Percentiles rank a stretch among this genome's conserved stretches.
These are phyloP conservation scores for Paragorgia papillata DNA, from an alignment of 92 coral and sea anemone genomes.

Conservation along the genomic window DNA sequence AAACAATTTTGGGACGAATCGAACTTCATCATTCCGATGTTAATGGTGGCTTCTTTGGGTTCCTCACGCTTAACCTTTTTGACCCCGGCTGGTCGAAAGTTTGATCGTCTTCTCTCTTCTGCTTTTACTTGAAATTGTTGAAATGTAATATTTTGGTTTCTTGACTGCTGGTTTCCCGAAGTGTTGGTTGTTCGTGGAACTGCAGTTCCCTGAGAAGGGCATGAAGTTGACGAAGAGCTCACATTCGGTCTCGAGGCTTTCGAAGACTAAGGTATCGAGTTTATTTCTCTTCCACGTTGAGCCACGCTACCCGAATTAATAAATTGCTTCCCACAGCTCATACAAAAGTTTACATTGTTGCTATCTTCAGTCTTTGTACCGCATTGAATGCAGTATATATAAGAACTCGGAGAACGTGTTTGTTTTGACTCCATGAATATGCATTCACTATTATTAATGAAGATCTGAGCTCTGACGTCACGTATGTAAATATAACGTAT, in stretches of 20 bases:
- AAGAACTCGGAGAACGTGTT: not conserved
- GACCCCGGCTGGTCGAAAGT: slow-evolving; percentile 29
- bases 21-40: slow-evolving; percentile 36
- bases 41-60: slow-evolving; percentile 20
- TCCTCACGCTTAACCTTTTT: slow-evolving; percentile 38
- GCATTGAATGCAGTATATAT: too few relatives aligned
- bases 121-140: slow-evolving; percentile 9
- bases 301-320: too few relatives aligned
- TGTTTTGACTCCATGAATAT: not conserved
- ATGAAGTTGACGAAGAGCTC: not conserved
- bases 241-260: slow-evolving; percentile 5
- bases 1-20: slow-evolving; percentile 32
- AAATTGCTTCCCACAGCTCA: too few relatives aligned
- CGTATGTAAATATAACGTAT: not conserved
- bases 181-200: too few relatives aligned
- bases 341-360: too few relatives aligned
- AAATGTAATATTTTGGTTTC: slow-evolving; percentile 7
- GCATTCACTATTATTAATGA: not conserved
- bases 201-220: not conserved
- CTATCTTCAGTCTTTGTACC: not conserved
- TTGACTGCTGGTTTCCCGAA: too few relatives aligned
- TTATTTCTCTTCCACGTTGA: not conserved
- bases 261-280: not conserved
- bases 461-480: not conserved
- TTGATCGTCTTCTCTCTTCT: slow-evolving; percentile 47